A percentile compares a stretch with the other conserved stretches of the same genome.
Evolutionary conservation across 2,888 invertebrate genomes (phyloP).

Genomic region (Oligia fasciuncula): DNA sequence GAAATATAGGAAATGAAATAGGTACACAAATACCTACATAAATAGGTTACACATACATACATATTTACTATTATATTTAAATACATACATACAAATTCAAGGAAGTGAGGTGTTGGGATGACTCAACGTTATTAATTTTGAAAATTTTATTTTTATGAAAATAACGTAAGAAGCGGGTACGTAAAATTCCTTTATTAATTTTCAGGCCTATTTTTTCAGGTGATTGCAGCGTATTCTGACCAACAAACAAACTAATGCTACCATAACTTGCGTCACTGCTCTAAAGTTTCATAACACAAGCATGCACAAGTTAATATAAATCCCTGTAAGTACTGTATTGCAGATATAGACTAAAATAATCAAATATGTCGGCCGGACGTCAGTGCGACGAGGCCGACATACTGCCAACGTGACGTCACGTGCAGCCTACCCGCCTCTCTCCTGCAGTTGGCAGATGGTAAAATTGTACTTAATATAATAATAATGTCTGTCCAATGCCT

Average conservation of each 20-base stretch:
- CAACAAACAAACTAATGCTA: neutral
- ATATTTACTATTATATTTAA: no score
- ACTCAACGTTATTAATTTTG: no score
- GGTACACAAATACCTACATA: no score
- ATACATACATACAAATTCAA: no score
- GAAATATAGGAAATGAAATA: no score
- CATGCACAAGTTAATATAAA: neutral
- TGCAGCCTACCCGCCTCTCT: slow-evolving; percentile 59
- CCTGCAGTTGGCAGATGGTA: slow-evolving; percentile 68
- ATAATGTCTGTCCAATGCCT: slow-evolving; percentile 53
- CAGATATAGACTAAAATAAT: slow-evolving; percentile 54
- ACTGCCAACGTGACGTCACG: slow-evolving; percentile 65
- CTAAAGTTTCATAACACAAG: neutral
- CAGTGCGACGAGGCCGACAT: slow-evolving; percentile 58
- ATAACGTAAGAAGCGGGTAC: neutral
- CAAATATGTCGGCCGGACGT: slow-evolving; percentile 61
- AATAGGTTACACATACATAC: no score
- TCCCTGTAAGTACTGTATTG: slow-evolving; percentile 34
- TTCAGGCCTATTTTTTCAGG: rapidly evolving
- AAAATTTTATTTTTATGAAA: no score
- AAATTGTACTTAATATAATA: slow-evolving; percentile 68
- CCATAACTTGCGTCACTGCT: neutral
- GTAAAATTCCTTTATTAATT: neutral
- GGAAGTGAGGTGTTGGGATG: no score
- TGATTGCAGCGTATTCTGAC: neutral